Evolutionary conservation across 2,113 vertebrate species (phyloP), one percentile per base, ranked within the genome.

Genomic region (Caracal caracal): DNA sequence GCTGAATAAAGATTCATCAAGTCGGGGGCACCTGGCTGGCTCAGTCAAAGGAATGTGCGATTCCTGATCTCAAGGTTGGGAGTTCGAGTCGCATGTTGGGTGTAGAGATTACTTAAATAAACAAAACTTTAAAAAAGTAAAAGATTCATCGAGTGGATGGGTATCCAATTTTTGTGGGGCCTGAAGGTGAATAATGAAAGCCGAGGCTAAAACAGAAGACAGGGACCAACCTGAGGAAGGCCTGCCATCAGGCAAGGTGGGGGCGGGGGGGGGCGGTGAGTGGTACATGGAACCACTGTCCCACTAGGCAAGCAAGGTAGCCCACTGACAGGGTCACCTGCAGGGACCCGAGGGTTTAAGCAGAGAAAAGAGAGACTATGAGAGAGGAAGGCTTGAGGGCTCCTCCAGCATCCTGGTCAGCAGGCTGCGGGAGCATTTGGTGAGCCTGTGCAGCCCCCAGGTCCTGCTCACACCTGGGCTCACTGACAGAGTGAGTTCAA

Each of bases 251-350:
- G 59, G 43, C 24, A n/a, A 51, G 73, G 13, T 47, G 73, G 73
- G 26, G 43, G 26, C 0, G 40, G 40, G 40, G 26, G 26, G 2
- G 13, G 2, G n/a, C 35, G 15, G 17, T 47, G 43, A 24, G 15
- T 6, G 4, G 4, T 0, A 0, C 2, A 3, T 3, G 17, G 82
- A 59, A 71, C 59, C 68, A 0, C n/a, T 3, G 22, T 28, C 26
- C 40, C 43, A 11, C 16, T 10, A 4, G 13, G 11, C 0, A 6
- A 49, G 76, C 19, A 28, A 0, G 0, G 43, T 2, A 59, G 75
- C 10, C 79, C 20, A 30, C 6, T 19, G 3, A 24, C 4, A n/a
- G 28, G 73, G 30, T 6, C 20, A 11, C 17, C 35, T 81, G 33
- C 49, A 22, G 85, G 51, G 68, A 63, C n/a, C 0, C 1, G 3